Evolutionary conservation across 2,888 invertebrate genomes (phyloP), one percentile per base, ranked within the genome.

Genomic region (Trilocha varians): DNA sequence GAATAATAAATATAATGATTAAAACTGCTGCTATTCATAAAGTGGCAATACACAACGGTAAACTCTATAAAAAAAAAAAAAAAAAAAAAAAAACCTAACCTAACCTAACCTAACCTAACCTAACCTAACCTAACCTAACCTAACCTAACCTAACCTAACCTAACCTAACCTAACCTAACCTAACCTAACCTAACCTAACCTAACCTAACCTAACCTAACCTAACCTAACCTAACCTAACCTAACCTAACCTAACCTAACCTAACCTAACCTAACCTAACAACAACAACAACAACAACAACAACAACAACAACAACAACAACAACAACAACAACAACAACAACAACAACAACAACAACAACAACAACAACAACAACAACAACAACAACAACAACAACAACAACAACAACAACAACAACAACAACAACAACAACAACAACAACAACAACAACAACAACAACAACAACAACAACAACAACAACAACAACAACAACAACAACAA

Each of bases 71-170:
- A n/a, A n/a, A n/a, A n/a, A n/a, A n/a, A n/a, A n/a, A n/a, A n/a
- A n/a, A n/a, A n/a, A n/a, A n/a, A n/a, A n/a, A n/a, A n/a, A n/a
- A n/a, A n/a, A n/a, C 44, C 44, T 41, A 39, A 41, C 41, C 41
- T 41, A 39, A 41, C 41, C 41, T 43, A 41, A 45, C 45, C 45
- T 42, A 42, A 45, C 45, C 45, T 42, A 41, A 45, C 45, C 45
- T 42, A 41, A 45, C 45, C 45, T 47, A 43, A 46, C 46, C 46
- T 43, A 43, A 46, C 46, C 46, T 43, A 42, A 45, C 45, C 42
- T 39, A 42, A 53, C 52, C 54, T 53, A 52, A 54, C 52, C 54
- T 51, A 51, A 52, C 53, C 55, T 57, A 53, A 53, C 53, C 53
- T 51, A 50, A 51, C 49, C 48, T 50, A 47, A 53, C 49, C 50